Percentiles rank a stretch among this genome's conserved stretches.
Evolutionary conservation across 2,797 vertebrate genomes (phyloP).

Genomic region (Bradypus variegatus): DNA sequence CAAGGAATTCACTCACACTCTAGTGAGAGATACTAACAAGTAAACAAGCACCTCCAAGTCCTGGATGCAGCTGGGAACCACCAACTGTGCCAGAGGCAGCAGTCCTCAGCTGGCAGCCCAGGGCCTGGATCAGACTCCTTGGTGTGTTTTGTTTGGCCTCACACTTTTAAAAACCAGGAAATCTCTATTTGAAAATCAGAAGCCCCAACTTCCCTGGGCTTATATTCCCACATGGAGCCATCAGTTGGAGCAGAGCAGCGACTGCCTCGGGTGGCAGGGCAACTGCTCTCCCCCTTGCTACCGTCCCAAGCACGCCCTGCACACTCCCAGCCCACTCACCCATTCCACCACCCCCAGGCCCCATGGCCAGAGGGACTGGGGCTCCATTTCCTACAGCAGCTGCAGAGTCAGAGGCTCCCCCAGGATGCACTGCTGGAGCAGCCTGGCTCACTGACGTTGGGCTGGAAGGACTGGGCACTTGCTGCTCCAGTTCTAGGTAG

Average conservation of each 20-base stretch:
- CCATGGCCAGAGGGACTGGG: neutral
- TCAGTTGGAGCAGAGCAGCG: neutral
- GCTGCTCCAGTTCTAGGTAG: fast-evolving
- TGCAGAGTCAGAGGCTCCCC: neutral
- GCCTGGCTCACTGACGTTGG: neutral
- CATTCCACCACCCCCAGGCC: neutral
- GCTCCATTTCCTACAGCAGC: neutral
- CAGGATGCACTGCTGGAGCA: fast-evolving
- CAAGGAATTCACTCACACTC: neutral
- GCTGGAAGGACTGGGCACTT: neutral
- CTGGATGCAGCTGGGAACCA: neutral
- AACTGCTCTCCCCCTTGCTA: fast-evolving
- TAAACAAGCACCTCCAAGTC: neutral
- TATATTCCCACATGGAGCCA: neutral
- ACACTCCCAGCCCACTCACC: neutral
- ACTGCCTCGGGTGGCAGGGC: neutral
- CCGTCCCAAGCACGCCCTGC: neutral
- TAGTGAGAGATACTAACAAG: neutral
- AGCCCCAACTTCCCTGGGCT: neutral
- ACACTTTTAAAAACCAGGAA: neutral
- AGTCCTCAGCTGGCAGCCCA: neutral
- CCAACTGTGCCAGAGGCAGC: neutral
- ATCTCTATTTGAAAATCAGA: neutral
- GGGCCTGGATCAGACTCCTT: neutral
- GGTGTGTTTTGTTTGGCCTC: neutral